Conservation (phyloP, 2,888 invertebrate genomes). For the Macaria notata region DNA sequence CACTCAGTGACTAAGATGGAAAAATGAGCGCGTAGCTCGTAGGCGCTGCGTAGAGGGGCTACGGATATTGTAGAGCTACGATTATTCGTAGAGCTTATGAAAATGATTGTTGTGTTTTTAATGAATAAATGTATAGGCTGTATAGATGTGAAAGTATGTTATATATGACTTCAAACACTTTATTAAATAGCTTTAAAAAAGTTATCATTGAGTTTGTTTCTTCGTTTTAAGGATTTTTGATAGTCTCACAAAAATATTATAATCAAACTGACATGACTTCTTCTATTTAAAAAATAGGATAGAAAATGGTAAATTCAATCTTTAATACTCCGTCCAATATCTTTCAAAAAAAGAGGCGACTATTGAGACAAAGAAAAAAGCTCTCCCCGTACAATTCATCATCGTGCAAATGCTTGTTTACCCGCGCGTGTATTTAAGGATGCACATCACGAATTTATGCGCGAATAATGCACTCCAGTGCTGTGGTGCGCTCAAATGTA, state of each 20-base stretch:
- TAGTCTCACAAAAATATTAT: too few species aligned
- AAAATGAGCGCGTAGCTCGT: conserved; percentile 18
- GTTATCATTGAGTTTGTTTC: too few species aligned
- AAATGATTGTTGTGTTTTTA: background rate
- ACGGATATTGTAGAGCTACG: conserved; percentile 7
- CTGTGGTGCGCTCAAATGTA: conserved; percentile 3
- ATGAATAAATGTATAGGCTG: too few species aligned
- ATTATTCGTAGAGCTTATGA: background rate
- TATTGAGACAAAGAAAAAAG: background rate
- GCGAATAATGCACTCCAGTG: conserved; percentile 4
- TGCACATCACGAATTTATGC: conserved; percentile 4
- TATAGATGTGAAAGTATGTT: too few species aligned
- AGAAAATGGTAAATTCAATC: too few species aligned
- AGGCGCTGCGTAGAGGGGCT: conserved; percentile 10
- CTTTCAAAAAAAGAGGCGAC: too few species aligned
- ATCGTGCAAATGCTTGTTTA: background rate
- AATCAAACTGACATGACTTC: too few species aligned
- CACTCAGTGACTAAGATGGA: conserved; percentile 19
- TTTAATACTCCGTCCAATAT: too few species aligned
- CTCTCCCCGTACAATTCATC: background rate
- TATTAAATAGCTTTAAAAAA: too few species aligned
- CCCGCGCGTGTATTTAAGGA: background rate
- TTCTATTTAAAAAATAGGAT: too few species aligned
- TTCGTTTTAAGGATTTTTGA: too few species aligned
- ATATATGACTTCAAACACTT: too few species aligned